phyloP scores from a whole-genome alignment of 2,797 vertebrate genomes.

The Thamnophis elegans region DNA sequence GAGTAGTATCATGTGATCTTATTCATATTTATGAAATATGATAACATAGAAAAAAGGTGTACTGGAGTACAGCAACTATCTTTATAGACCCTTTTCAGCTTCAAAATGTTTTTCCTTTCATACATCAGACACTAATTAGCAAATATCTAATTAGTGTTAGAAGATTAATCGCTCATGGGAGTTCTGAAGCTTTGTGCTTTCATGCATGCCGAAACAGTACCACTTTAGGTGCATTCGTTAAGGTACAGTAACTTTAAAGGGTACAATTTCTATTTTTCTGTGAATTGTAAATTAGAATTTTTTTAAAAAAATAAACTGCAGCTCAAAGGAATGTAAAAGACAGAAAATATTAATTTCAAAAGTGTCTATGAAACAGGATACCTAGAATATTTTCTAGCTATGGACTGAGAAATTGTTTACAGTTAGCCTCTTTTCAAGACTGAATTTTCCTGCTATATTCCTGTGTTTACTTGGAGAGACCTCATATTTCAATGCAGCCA shows the following conservation, averaged over 20 bases:
- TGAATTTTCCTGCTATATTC: background rate
- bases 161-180: slow-evolving; percentile 89
- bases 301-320: slow-evolving; percentile 51
- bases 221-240: slow-evolving; percentile 78
- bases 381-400: slow-evolving; percentile 1
- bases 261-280: slow-evolving; percentile 73
- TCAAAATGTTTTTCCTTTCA: slow-evolving; percentile 87
- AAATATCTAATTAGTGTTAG: slow-evolving; percentile 94
- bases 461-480: background rate
- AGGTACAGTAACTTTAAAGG: slow-evolving; percentile 80
- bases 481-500: background rate
- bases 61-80: slow-evolving; percentile 76
- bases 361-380: background rate
- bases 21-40: slow-evolving; percentile 85
- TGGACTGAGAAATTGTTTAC: background rate
- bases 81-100: slow-evolving; percentile 82
- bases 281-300: slow-evolving; percentile 56
- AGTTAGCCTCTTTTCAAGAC: background rate
- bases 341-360: slow-evolving; percentile 24
- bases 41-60: slow-evolving; percentile 75
- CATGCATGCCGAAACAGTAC: slow-evolving; percentile 77
- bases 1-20: slow-evolving; percentile 76
- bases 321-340: slow-evolving; percentile 44
- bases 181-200: slow-evolving; percentile 81
- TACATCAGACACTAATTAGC: slow-evolving; percentile 89